Base-by-base conservation (phyloP, 2,113 vertebrate species). In the Sphaerodactylus townsendi region DNA sequence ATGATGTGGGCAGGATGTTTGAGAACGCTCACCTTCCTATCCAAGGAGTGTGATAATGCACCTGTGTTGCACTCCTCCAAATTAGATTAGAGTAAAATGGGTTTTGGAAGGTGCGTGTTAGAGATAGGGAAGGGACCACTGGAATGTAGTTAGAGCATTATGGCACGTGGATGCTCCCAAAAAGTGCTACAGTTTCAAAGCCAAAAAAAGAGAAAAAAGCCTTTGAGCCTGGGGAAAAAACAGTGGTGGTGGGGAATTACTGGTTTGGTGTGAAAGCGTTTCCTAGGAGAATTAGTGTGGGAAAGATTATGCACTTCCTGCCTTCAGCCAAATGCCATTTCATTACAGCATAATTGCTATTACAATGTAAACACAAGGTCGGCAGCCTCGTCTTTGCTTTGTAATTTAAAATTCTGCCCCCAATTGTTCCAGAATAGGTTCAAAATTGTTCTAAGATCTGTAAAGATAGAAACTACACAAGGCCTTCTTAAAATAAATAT, bases 401-500 rank as follows among this genome's bases (percentile, higher is more conserved):
- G 28, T 53, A 65, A n/a, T 44, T 11, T 14, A n/a, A 23, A 35
- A 79, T 35, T 53, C 10, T 69, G 21, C 21, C 44, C 23, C n/a
- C n/a, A 5, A 17, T 10, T 80, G n/a, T 33, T 53, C 46, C 56
- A 71, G 83, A 85, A 77, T 71, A 3, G 53, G 80, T 89, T 90
- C 39, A 70, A 81, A 28, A 74, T 62, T 19, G 84, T 85, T 85
- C 77, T 73, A 77, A 83, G 71, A 87, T 83, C 44, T 81, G 35
- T 87, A 50, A 82, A 50, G 50, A 81, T 86, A 70, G 85, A 87
- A 86, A 50, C 21, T 77, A 74, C 50, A 39, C 13, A 5, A 17
- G 84, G 35, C 46, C 41, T 72, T 76, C 1, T 6, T 85, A 81
- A 88, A 85, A 85, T 89, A 89, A 89, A 89, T 3, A 59, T 85